phyloP scores from a whole-genome alignment of 2,113 vertebrate genomes.

The Ia io region DNA sequence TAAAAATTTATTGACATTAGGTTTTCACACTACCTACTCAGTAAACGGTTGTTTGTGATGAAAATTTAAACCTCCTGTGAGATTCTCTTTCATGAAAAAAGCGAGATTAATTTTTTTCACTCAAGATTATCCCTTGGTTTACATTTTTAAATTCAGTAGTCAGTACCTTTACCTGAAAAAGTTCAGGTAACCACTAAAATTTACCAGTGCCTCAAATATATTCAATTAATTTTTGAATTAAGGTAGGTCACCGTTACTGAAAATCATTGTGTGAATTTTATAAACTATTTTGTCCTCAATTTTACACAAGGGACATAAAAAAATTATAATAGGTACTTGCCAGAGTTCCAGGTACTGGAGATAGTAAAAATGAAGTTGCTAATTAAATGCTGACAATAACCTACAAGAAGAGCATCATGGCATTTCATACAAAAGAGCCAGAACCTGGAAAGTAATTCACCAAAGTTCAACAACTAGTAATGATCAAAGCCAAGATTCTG shows the following conservation, averaged over 20 bases:
- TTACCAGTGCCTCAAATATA: background rate
- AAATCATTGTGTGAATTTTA: background rate
- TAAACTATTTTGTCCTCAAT: background rate
- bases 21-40: background rate
- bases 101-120: background rate
- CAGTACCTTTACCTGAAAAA: background rate
- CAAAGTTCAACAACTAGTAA: background rate
- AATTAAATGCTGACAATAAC: background rate
- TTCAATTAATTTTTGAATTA: background rate
- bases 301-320: background rate
- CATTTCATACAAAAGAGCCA: background rate
- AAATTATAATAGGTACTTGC: background rate
- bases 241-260: background rate
- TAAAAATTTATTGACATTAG: background rate
- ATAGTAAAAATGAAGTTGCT: background rate
- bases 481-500: background rate
- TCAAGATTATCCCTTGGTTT: background rate
- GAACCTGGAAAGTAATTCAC: background rate
- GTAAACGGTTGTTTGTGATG: background rate
- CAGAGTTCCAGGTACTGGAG: background rate
- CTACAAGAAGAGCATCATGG: background rate
- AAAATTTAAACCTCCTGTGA: background rate
- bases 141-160: background rate
- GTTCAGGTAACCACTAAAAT: background rate
- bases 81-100: background rate